Evolutionary conservation across 1,140 invertebrate genomes (phyloP), one percentile per base, ranked within the genome.

Genomic region (Drosophila mojavensis): DNA sequence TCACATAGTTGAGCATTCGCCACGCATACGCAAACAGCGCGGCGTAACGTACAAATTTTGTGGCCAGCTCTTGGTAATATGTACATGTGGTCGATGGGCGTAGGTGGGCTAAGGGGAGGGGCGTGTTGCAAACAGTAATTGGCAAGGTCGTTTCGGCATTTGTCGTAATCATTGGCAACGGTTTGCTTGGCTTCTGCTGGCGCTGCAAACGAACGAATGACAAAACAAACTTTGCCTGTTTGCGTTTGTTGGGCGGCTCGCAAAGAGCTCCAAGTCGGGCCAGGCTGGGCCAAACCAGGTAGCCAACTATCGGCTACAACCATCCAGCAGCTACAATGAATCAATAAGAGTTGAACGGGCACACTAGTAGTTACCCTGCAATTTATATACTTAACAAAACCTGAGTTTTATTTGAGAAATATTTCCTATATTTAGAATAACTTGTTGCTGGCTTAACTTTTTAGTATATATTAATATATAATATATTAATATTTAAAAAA

Each of bases 81-180:
- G 41, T 5, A 5, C 9, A 9, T 33, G 43, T 13, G 43, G 43
- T 9, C 3, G 20, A 13, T 15, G 17, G 43, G 43, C 43, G 43
- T 17, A 47, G 43, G 15, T 11, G 43, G n/a, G 48, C 7, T 30
- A 30, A 20, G 41, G 33, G 28, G 50, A 24, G 58, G 15, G 15
- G 30, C 9, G 60, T 63, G 50, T 26, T 47, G 45, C 75, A 84
- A 43, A 55, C 73, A 76, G 79, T 91, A 81, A 91, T 83, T 83
- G 83, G 83, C 83, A 88, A 88, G 83, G 83, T 88, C 84, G 83
- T 86, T 86, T 43, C 83, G 63, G 41, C 83, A 80, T 83, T 88
- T 89, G 79, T 71, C 83, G 83, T 89, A 88, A 88, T 88, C 84
- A 89, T 80, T 83, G 78, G 74, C 68, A 78, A 73, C 64, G 80